Base-by-base conservation (phyloP, 2,113 vertebrate genomes). In the Martes martes region DNA sequence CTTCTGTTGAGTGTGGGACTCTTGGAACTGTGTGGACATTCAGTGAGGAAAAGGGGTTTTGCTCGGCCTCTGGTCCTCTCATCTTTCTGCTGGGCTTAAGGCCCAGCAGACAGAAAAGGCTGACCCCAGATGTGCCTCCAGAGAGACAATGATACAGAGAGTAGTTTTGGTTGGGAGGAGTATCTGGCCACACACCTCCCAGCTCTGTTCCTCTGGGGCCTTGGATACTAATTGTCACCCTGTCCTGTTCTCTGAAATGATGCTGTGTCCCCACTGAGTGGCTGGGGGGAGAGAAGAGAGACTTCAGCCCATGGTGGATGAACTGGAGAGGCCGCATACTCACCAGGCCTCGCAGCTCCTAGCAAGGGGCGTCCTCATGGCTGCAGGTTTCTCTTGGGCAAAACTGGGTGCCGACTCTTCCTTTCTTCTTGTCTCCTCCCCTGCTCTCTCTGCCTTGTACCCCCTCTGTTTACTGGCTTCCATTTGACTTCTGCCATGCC, bases 191-290 rank as follows among this genome's bases (percentile, higher is more conserved):
- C 23, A 26, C 15, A 23, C 31, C 63, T 50, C 23, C 52, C 52
- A 39, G 65, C 33, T 28, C 7, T 24, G 71, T 71, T 94, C 31
- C 11, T 71, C 31, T 4, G 4, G 23, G 24, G 31, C 55, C 39
- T 71, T 84, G 33, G 80, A 21, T 52, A 18, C 69, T 9, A 84
- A 26, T 24, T 6, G 33, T 52, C 57, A 78, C 18, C 55, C 24
- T 73, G 33, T 8, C 4, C 39, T 73, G 39, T 33, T 31, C 79
- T 73, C 76, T 0, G 0, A 36, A 61, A 23, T 94, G 63, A 31
- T 36, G 39, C 33, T 71, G 36, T 13, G 24, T 42, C 33, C 7
- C 11, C 0, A 1, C n/a, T 65, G 47, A 78, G 14, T 7, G 1
- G 33, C 24, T 18, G 0, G 10, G 2, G 10, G 67, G 26, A 52